phyloP scores from a whole-genome alignment of 2,888 invertebrate genomes.

The Tinea trinotella region DNA sequence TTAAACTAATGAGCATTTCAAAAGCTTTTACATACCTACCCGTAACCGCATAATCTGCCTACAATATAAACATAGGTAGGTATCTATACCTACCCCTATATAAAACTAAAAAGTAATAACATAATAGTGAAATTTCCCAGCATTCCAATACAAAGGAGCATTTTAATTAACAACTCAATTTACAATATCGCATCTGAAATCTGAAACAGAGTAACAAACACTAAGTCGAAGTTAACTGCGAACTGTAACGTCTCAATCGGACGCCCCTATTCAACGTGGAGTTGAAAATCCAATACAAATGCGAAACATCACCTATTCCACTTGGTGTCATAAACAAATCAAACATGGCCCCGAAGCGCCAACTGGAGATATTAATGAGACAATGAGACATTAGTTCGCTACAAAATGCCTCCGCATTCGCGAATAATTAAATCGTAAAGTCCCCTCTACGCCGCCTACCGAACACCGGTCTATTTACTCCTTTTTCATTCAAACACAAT shows the following conservation, averaged over 20 bases:
- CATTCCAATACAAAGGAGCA: not conserved
- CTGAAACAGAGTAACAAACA: not conserved
- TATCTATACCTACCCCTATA: too few species aligned
- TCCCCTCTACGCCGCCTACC: constrained; percentile 68
- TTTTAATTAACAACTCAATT: constrained; percentile 9
- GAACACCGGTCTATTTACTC: constrained; percentile 66
- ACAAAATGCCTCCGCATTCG: constrained; percentile 73
- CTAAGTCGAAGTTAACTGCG: not conserved
- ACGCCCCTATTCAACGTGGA: constrained; percentile 1
- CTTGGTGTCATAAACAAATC: constrained; percentile 52
- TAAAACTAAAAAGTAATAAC: too few species aligned
- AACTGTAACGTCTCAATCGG: constrained; percentile 2
- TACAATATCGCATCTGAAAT: constrained; percentile 3
- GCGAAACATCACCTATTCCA: constrained; percentile 1
- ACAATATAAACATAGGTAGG: too few species aligned
- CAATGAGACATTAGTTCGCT: constrained; percentile 72
- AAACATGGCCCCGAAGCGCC: constrained; percentile 63
- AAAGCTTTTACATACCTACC: too few species aligned
- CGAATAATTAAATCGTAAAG: constrained; percentile 74
- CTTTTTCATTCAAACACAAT: constrained; percentile 72
- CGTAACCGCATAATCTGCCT: too few species aligned
- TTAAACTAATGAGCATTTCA: too few species aligned
- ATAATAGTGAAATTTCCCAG: too few species aligned
- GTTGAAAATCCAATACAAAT: constrained; percentile 11
- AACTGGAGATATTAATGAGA: constrained; percentile 67